Percentiles rank a stretch among this genome's conserved stretches.
phyloP scores from a whole-genome alignment of 1,140 invertebrate genomes.

The Drosophila nannoptera region DNA sequence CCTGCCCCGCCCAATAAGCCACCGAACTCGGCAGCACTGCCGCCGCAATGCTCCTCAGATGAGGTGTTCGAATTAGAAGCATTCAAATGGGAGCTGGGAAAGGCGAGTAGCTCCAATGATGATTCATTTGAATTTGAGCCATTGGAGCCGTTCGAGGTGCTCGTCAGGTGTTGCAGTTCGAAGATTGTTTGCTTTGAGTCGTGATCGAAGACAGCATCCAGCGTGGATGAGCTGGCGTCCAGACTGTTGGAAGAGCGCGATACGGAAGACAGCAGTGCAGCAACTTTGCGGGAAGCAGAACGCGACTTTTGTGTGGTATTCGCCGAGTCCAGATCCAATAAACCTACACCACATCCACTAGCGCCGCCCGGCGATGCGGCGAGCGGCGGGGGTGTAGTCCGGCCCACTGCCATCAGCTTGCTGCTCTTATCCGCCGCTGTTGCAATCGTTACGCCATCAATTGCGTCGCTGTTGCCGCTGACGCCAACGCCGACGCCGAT shows the following conservation, averaged over 20 bases:
- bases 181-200: conserved; percentile 77
- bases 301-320: conserved; percentile 72
- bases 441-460: conserved; percentile 8
- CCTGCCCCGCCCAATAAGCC: conserved; percentile 58
- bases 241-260: conserved; percentile 70
- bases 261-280: conserved; percentile 72
- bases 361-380: conserved; percentile 54
- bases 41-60: conserved; percentile 69
- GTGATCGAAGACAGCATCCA: conserved; percentile 75
- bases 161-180: conserved; percentile 70
- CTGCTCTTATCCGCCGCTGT: conserved; percentile 17
- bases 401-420: conserved; percentile 13
- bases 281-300: conserved; percentile 71
- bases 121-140: conserved; percentile 77
- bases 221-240: conserved; percentile 53
- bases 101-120: conserved; percentile 68
- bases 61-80: conserved; percentile 78
- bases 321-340: conserved; percentile 70
- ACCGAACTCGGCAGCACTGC: conserved; percentile 66
- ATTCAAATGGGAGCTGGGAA: conserved; percentile 74
- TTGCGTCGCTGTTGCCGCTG: conserved; percentile 3
- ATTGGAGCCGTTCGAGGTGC: conserved; percentile 48
- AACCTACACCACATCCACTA: conserved; percentile 17
- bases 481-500: not conserved
- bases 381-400: conserved; percentile 47